phyloP scores from a whole-genome alignment of 2,888 invertebrate genomes.

The Drosophila dives region DNA sequence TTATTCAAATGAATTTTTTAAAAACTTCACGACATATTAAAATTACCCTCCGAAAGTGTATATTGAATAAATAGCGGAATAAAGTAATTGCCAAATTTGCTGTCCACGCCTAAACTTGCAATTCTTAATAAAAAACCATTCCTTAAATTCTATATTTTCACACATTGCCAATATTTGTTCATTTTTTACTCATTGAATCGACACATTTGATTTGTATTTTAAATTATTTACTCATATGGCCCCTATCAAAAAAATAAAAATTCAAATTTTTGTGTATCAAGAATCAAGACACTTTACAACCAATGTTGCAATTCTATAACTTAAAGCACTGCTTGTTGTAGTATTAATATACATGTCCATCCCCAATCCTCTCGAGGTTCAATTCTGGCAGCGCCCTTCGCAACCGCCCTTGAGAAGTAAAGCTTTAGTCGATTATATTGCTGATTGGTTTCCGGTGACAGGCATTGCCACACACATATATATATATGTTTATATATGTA shows the following conservation, averaged over 20 bases:
- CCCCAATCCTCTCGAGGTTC: conserved; percentile 1
- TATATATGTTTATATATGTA: background rate
- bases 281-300: conserved; percentile 4
- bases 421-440: conserved; percentile 76
- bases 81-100: background rate
- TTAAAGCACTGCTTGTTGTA: conserved; percentile 35
- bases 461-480: conserved; percentile 31
- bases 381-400: background rate
- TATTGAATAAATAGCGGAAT: background rate
- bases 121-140: background rate
- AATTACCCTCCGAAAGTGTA: background rate
- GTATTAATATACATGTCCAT: conserved; percentile 55
- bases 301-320: conserved; percentile 16
- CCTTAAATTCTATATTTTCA: background rate
- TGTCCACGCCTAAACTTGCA: background rate
- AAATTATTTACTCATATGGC: conserved; percentile 9
- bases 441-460: conserved; percentile 79
- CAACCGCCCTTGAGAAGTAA: conserved; percentile 7
- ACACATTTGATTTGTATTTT: background rate
- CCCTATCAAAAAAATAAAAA: background rate
- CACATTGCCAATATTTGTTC: background rate
- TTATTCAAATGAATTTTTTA: background rate
- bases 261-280: background rate
- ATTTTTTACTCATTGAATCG: background rate
- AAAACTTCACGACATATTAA: background rate